Conservation (phyloP, 2,113 vertebrate genomes). For the Dendrocopos noguchii region DNA sequence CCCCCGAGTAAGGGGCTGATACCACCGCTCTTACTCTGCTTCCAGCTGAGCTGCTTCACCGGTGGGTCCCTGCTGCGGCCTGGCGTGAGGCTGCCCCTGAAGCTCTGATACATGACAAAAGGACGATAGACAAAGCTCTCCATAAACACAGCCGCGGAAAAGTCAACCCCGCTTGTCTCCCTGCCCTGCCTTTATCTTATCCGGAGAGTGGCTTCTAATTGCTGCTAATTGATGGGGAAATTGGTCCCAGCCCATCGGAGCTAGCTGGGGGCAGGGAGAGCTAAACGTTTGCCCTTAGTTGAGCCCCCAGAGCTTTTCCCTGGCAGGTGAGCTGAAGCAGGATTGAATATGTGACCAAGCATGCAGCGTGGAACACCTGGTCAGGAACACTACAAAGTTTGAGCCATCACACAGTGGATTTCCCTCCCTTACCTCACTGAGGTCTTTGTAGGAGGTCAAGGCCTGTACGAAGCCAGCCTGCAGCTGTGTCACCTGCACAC, state of each 20-base stretch:
- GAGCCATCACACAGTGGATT: rapidly evolving
- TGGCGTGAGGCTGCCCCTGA: neutral
- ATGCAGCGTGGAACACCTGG: rapidly evolving
- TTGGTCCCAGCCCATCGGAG: neutral
- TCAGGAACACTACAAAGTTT: rapidly evolving
- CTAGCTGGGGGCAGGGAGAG: neutral
- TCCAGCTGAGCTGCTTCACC: constrained; percentile 76
- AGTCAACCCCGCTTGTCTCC: rapidly evolving
- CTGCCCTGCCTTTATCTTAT: constrained; percentile 51
- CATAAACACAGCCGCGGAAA: constrained; percentile 47
- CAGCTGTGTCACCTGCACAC: rapidly evolving
- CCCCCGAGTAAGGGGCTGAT: constrained; percentile 48
- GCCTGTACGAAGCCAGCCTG: rapidly evolving
- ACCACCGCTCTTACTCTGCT: constrained; percentile 63
- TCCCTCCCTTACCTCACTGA: no score
- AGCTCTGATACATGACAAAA: constrained; percentile 57
- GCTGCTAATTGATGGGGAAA: constrained; percentile 7
- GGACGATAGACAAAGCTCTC: constrained; percentile 79
- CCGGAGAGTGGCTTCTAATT: constrained; percentile 4
- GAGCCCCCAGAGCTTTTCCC: neutral
- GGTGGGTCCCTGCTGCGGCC: neutral
- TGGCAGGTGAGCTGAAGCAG: rapidly evolving
- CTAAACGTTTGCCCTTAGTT: rapidly evolving
- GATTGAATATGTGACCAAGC: neutral
- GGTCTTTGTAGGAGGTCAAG: neutral